Evolutionary conservation across 2,113 vertebrate species (phyloP).

Genomic region (Nothobranchius kuhntae): DNA sequence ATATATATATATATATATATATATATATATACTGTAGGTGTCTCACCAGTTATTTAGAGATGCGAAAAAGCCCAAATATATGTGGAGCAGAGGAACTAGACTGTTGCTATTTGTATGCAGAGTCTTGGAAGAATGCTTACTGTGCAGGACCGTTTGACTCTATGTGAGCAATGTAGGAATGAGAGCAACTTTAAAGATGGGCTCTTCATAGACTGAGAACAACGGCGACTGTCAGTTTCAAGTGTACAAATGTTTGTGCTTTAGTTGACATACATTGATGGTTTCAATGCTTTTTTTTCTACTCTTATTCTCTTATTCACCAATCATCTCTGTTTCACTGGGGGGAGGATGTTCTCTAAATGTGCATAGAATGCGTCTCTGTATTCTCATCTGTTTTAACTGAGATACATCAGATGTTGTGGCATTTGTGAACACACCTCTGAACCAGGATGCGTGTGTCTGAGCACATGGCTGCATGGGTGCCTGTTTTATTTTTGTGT

Average conservation of each 20-base stretch:
- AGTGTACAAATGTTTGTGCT: background rate
- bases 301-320: conserved; percentile 19
- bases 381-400: background rate
- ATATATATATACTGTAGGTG: conserved; percentile 8
- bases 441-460: background rate
- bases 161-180: conserved; percentile 22
- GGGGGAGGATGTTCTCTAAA: conserved; percentile 22
- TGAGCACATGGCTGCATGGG: conserved; percentile 11
- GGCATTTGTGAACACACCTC: conserved; percentile 13
- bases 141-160: conserved; percentile 6
- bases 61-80: conserved; percentile 16
- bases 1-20: no score
- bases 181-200: background rate
- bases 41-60: background rate
- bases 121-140: background rate
- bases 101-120: conserved; percentile 14
- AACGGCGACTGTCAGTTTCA: background rate
- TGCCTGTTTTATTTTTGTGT: conserved; percentile 6
- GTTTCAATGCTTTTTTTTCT: conserved; percentile 5
- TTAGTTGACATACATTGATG: background rate
- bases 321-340: conserved; percentile 12
- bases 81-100: conserved; percentile 13
- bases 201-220: conserved; percentile 1
- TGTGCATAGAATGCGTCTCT: conserved; percentile 24
- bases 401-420: conserved; percentile 7